A percentile compares a stretch with the other conserved stretches of the same genome.
These are phyloP conservation scores for Malacoctenus gilli DNA, from an alignment of 2,797 vertebrate species.

Conservation along the genomic window DNA sequence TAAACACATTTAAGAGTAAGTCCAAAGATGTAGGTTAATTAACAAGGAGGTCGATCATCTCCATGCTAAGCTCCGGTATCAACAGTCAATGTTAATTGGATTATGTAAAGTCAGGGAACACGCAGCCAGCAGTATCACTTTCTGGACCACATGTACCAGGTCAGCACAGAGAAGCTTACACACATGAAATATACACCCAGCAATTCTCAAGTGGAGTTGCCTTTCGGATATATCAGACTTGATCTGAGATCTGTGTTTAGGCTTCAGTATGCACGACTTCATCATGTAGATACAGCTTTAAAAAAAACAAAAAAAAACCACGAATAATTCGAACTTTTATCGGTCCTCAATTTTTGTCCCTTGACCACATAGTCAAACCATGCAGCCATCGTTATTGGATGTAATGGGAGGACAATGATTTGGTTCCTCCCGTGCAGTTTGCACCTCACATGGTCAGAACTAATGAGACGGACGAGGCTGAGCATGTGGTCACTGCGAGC, in stretches of 20 bases:
- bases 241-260: not conserved
- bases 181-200: slow-evolving; percentile 22
- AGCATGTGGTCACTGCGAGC: slow-evolving; percentile 6
- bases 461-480: too few relatives aligned
- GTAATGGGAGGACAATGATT: too few relatives aligned
- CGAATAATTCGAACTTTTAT: too few relatives aligned
- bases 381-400: too few relatives aligned
- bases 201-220: slow-evolving; percentile 15
- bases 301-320: too few relatives aligned
- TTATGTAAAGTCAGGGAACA: slow-evolving; percentile 51
- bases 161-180: slow-evolving; percentile 40
- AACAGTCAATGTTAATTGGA: slow-evolving; percentile 69
- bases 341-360: too few relatives aligned
- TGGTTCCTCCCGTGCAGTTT: not conserved
- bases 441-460: too few relatives aligned
- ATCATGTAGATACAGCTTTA: too few relatives aligned
- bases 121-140: slow-evolving; percentile 41
- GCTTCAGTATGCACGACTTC: not conserved
- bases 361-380: too few relatives aligned
- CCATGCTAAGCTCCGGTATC: slow-evolving; percentile 45
- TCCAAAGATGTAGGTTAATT: slow-evolving; percentile 34
- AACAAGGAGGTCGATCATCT: slow-evolving; percentile 28
- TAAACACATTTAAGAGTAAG: slow-evolving; percentile 1
- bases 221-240: slow-evolving; percentile 14
- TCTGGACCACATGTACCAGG: slow-evolving; percentile 36